Evolutionary conservation across 2,888 invertebrate genomes (phyloP).

Genomic region (Drosophila siamana): DNA sequence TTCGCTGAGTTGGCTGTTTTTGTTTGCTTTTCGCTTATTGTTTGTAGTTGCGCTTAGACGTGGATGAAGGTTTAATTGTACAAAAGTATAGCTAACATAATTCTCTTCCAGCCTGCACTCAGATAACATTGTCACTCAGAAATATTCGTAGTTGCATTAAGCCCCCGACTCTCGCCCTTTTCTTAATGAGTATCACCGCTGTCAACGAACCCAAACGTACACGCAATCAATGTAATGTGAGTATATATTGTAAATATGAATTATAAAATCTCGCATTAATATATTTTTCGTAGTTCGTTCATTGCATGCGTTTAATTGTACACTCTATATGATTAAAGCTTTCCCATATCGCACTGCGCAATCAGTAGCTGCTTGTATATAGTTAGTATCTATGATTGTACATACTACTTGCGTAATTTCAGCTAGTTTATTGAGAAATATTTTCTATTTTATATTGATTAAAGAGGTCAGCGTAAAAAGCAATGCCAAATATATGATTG

Average conservation of each 20-base stretch:
- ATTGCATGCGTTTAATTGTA: constrained; percentile 30
- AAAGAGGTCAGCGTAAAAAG: neutral
- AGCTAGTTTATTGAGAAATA: neutral
- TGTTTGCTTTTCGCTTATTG: too few species aligned
- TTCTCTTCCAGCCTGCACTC: constrained; percentile 61
- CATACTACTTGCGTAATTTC: constrained; percentile 13
- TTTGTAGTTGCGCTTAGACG: neutral
- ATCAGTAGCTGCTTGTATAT: constrained; percentile 19
- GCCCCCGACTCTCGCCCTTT: neutral
- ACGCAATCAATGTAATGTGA: constrained; percentile 34
- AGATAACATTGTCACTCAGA: constrained; percentile 34
- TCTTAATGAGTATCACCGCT: constrained; percentile 11
- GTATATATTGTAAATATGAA: constrained; percentile 36
- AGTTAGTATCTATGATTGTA: constrained; percentile 5
- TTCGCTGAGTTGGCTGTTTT: too few species aligned
- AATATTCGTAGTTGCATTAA: constrained; percentile 25
- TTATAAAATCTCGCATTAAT: constrained; percentile 15
- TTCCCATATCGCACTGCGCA: constrained; percentile 18
- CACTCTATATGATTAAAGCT: constrained; percentile 6
- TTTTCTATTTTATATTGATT: neutral
- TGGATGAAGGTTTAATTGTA: neutral
- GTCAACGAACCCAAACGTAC: constrained; percentile 24
- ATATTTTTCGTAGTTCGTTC: neutral
- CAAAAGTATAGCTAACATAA: constrained; percentile 46
- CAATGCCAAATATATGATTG: neutral